These are phyloP conservation scores for Gastracanthus pulcherrimus DNA, from an alignment of 2,888 invertebrate genomes.

Conservation along the genomic window DNA sequence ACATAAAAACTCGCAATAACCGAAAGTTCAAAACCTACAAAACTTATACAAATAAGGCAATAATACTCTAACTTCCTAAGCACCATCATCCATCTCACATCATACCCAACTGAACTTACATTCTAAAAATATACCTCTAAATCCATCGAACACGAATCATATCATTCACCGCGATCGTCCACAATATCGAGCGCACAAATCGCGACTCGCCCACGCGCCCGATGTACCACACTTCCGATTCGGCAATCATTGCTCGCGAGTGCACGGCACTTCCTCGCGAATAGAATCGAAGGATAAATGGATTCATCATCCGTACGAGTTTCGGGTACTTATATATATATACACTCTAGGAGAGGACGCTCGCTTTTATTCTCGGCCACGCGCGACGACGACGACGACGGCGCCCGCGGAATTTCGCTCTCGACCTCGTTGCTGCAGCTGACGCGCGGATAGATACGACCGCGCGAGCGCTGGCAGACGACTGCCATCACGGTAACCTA, in stretches of 20 bases:
- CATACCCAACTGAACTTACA: too few species aligned
- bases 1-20: too few species aligned
- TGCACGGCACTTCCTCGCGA: not conserved
- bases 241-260: not conserved
- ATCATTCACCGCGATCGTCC: not conserved
- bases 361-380: too few species aligned
- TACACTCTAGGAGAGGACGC: too few species aligned
- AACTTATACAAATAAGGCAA: not conserved
- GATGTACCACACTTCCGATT: not conserved
- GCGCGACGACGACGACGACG: too few species aligned
- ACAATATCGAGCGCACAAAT: not conserved
- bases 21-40: not conserved
- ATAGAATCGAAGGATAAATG: not conserved
- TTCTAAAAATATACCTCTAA: too few species aligned
- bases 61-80: not conserved
- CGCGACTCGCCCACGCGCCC: not conserved
- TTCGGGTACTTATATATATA: too few species aligned
- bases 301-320: not conserved
- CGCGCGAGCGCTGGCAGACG: too few species aligned
- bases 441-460: too few species aligned
- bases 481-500: too few species aligned
- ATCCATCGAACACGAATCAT: too few species aligned
- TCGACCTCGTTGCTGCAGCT: constrained; percentile 50
- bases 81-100: too few species aligned
- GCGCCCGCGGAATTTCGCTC: constrained; percentile 21